phyloP scores from a whole-genome alignment of 2,797 vertebrate species.

The Syndactyla subalaris region DNA sequence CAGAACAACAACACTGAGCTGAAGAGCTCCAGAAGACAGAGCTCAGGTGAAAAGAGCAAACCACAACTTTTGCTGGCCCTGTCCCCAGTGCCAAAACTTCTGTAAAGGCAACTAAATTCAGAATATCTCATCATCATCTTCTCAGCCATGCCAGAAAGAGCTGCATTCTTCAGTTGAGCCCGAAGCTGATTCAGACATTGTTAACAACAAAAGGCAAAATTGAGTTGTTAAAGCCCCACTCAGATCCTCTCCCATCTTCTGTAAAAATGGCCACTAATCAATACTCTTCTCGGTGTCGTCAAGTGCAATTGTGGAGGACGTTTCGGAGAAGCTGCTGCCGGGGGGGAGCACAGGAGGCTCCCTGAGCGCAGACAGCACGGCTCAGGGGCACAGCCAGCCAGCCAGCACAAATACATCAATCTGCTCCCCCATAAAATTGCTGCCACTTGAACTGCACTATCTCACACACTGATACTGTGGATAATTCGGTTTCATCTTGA shows the following conservation, averaged over 20 bases:
- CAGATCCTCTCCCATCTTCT: not conserved
- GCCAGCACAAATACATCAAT: conserved; percentile 14
- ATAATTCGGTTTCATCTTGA: conserved; percentile 39
- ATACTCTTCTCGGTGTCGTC: not conserved
- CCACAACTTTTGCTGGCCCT: not conserved
- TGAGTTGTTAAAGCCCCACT: not conserved
- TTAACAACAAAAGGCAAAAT: not conserved
- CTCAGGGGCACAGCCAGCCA: not conserved
- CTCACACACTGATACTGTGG: not conserved
- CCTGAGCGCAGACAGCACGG: not conserved
- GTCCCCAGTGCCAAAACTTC: not conserved
- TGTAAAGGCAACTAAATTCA: not conserved
- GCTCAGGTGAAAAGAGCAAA: not conserved
- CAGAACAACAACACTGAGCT: not conserved
- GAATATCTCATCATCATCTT: not conserved
- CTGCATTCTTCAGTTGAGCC: not conserved
- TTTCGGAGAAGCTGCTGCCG: not conserved
- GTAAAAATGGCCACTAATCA: not conserved
- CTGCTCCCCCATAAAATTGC: not conserved
- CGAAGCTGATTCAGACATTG: not conserved
- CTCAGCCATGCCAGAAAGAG: not conserved
- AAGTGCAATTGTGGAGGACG: not conserved
- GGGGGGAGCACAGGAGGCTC: not conserved
- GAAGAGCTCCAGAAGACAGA: not conserved
- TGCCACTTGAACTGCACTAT: not conserved